phyloP scores from a whole-genome alignment of 1,140 invertebrate genomes.

The Ostrea edulis region DNA sequence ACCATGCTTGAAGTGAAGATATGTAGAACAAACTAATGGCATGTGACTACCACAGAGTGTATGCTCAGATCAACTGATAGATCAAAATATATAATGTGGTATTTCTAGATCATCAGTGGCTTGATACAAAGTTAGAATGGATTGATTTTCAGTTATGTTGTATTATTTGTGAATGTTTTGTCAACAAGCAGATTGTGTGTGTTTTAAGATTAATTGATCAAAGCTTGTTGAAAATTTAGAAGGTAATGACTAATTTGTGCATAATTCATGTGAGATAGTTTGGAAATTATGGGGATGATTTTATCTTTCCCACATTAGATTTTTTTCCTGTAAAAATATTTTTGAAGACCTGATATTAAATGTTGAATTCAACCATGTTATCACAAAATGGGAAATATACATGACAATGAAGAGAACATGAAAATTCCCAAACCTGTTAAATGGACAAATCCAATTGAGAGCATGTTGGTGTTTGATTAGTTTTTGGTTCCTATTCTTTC shows the following conservation, averaged over 20 bases:
- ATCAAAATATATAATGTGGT: neutral
- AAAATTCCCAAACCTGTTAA: neutral
- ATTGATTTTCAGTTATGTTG: conserved; percentile 24
- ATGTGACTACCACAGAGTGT: neutral
- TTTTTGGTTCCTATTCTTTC: conserved; percentile 73
- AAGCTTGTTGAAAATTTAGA: conserved; percentile 18
- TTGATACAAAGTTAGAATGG: conserved; percentile 18
- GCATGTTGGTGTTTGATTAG: neutral
- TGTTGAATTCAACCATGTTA: neutral
- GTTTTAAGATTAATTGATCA: conserved; percentile 15
- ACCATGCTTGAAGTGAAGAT: conserved; percentile 38
- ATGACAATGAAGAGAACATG: neutral
- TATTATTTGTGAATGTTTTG: conserved; percentile 19
- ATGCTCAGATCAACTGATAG: neutral
- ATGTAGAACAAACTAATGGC: conserved; percentile 30
- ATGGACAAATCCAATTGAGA: neutral
- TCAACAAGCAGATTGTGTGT: conserved; percentile 22
- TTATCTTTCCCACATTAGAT: neutral
- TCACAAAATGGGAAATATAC: neutral
- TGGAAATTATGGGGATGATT: neutral
- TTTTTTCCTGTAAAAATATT: neutral
- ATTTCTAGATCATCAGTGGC: neutral
- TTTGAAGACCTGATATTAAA: neutral
- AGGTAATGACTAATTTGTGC: conserved; percentile 8
- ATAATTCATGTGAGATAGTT: neutral